A percentile compares a stretch with the other conserved stretches of the same genome.
These are phyloP conservation scores for Loxodonta africana DNA, from an alignment of 2,113 vertebrate species.

Conservation along the genomic window DNA sequence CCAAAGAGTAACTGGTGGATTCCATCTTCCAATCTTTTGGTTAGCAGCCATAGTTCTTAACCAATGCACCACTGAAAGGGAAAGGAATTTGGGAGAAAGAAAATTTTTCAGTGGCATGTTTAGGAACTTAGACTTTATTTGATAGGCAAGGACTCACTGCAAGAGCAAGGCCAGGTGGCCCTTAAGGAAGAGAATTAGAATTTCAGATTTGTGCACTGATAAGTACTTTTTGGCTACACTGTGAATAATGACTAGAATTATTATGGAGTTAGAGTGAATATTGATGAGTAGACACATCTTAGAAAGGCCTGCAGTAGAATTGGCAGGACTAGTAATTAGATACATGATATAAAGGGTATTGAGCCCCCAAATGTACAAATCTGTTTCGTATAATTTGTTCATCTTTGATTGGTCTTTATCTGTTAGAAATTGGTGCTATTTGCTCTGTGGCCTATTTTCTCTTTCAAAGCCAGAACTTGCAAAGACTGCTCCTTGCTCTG, in stretches of 20 bases:
- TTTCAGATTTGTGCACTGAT: background rate
- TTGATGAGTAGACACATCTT: background rate
- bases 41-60: too few relatives aligned
- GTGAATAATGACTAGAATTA: background rate
- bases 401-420: background rate
- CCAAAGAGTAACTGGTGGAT: too few relatives aligned
- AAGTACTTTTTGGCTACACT: background rate
- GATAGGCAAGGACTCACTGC: background rate
- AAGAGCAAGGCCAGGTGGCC: background rate
- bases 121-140: background rate
- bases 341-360: background rate
- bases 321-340: background rate
- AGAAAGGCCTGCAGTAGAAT: background rate
- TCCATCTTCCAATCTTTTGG: too few relatives aligned
- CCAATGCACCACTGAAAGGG: background rate
- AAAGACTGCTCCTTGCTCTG: background rate
- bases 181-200: background rate
- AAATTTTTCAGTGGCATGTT: background rate
- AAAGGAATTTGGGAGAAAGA: background rate
- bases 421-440: conserved; percentile 18
- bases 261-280: background rate
- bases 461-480: background rate
- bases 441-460: background rate
- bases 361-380: background rate
- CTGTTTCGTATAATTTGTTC: background rate